Evolutionary conservation across 2,797 vertebrate genomes (phyloP).

Genomic region (Macrochelys suwanniensis): DNA sequence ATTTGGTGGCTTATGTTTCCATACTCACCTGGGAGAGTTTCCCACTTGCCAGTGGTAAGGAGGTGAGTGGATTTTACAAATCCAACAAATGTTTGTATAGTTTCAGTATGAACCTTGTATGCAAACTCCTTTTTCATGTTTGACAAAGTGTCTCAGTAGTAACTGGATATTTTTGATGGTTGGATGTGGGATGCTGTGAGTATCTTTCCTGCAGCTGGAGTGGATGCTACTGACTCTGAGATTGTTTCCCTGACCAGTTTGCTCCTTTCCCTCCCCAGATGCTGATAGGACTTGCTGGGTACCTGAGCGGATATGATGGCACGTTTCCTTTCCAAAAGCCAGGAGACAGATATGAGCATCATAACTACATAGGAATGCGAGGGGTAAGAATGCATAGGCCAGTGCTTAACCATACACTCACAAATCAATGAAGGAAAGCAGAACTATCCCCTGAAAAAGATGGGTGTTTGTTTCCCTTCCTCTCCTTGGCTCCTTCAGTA

Average conservation of each 20-base stretch:
- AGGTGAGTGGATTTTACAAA: background rate
- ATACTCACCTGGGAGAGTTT: background rate
- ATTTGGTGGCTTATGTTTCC: background rate
- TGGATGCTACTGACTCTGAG: background rate
- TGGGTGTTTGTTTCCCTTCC: background rate
- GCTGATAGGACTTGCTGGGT: conserved; percentile 96
- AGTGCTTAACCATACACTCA: background rate
- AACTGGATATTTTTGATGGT: background rate
- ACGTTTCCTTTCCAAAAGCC: conserved; percentile 96
- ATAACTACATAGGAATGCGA: conserved; percentile 97
- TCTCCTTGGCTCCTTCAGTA: background rate
- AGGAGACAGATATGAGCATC: conserved; percentile 93
- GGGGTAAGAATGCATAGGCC: conserved; percentile 84
- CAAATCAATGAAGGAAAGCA: background rate
- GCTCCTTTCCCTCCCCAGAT: conserved; percentile 84
- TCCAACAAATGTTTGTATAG: background rate
- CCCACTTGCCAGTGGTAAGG: background rate
- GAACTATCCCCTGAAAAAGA: background rate
- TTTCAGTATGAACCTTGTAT: background rate
- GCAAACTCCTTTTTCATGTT: background rate
- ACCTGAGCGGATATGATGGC: conserved; percentile 95
- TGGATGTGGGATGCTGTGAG: background rate
- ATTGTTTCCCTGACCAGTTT: background rate
- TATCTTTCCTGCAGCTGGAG: background rate
- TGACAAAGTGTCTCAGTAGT: background rate